Percentiles rank a stretch among this genome's conserved stretches.
These are phyloP conservation scores for Tympanoctomys barrerae DNA, from an alignment of 2,797 vertebrate species.

Conservation along the genomic window DNA sequence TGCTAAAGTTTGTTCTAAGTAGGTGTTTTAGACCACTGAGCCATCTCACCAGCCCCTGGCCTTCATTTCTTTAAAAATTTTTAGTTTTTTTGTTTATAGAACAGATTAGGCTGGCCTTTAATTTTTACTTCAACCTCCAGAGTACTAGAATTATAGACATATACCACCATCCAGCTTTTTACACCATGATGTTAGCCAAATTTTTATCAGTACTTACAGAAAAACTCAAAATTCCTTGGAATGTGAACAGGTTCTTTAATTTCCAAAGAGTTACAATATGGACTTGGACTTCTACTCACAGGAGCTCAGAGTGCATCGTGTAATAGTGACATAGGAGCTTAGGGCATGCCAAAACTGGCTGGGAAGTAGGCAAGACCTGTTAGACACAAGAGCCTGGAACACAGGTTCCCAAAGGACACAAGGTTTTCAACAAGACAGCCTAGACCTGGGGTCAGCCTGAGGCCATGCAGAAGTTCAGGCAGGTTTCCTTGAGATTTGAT, in stretches of 20 bases:
- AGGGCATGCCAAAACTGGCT: not conserved
- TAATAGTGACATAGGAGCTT: not conserved
- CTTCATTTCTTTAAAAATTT: not conserved
- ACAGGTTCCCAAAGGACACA: not conserved
- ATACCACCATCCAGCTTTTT: not conserved
- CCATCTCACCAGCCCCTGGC: too few species aligned
- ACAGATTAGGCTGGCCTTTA: not conserved
- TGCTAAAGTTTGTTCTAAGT: too few species aligned
- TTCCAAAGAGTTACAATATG: slow-evolving; percentile 16
- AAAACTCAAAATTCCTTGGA: not conserved
- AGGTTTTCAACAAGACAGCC: not conserved
- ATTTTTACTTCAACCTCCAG: not conserved
- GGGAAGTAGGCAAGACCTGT: not conserved
- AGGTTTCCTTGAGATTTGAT: not conserved
- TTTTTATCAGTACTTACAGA: not conserved
- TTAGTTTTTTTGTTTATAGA: not conserved
- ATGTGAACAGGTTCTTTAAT: not conserved
- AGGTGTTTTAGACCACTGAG: too few species aligned
- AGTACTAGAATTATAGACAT: not conserved
- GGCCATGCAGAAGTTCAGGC: not conserved
- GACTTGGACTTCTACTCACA: not conserved
- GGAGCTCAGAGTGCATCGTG: not conserved
- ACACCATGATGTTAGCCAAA: not conserved
- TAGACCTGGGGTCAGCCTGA: not conserved
- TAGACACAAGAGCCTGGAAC: not conserved